phyloP scores from a whole-genome alignment of 2,797 vertebrate genomes.

The Aplochiton taeniatus region DNA sequence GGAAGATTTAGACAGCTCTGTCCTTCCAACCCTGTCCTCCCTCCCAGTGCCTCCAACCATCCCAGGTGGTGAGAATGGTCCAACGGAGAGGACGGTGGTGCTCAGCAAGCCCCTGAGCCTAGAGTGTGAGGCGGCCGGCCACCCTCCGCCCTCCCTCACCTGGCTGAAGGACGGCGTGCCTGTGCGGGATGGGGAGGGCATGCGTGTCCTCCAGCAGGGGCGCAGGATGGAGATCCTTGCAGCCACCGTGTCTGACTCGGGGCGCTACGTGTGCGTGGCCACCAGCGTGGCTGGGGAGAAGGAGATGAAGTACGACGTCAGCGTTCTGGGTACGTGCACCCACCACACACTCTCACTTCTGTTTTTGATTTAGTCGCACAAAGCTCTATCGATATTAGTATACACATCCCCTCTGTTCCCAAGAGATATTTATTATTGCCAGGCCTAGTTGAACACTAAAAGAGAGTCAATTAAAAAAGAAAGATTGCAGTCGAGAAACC shows the following conservation, averaged over 20 bases:
- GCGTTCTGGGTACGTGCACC: constrained; percentile 82
- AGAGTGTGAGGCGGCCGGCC: constrained; percentile 89
- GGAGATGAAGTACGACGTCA: constrained; percentile 89
- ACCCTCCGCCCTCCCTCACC: constrained; percentile 87
- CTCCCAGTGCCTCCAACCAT: constrained; percentile 89
- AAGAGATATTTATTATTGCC: no score
- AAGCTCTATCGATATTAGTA: no score
- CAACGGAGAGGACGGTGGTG: constrained; percentile 82
- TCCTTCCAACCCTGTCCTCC: not conserved
- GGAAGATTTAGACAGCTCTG: not conserved
- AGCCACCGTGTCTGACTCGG: constrained; percentile 71
- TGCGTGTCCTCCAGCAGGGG: constrained; percentile 82
- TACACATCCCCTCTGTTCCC: no score
- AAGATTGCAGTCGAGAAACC: no score
- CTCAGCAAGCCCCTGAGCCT: constrained; percentile 78
- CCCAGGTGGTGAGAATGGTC: constrained; percentile 68
- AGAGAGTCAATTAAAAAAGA: no score
- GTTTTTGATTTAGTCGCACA: not conserved
- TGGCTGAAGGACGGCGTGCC: constrained; percentile 93
- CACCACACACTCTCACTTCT: not conserved
- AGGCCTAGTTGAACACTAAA: no score
- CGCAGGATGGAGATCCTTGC: constrained; percentile 83
- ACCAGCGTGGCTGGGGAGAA: constrained; percentile 94
- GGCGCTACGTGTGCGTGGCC: constrained; percentile 89
- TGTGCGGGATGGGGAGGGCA: constrained; percentile 72